phyloP scores from a whole-genome alignment of 2,888 invertebrate genomes.

The Brassicogethes aeneus region DNA sequence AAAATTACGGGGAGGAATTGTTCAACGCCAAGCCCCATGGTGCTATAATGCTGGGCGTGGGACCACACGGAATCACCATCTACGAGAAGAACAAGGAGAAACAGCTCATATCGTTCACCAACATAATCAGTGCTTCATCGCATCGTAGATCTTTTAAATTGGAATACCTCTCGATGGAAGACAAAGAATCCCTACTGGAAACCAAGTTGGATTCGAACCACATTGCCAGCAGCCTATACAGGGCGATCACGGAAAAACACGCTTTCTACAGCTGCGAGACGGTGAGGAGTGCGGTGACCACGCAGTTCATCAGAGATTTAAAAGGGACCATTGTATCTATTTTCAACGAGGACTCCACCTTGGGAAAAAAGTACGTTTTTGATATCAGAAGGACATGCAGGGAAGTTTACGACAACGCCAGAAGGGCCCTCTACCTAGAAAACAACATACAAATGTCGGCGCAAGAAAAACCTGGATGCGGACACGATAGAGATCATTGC shows the following conservation, averaged over 20 bases:
- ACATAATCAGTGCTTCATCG: slow-evolving; percentile 71
- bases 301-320: slow-evolving; percentile 81
- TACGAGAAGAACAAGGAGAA: slow-evolving; percentile 50
- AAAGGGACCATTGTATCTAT: slow-evolving; percentile 87
- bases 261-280: slow-evolving; percentile 92
- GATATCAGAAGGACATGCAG: slow-evolving; percentile 82
- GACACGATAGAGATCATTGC: slow-evolving; percentile 29
- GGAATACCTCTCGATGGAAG: slow-evolving; percentile 61
- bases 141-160: slow-evolving; percentile 66
- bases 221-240: slow-evolving; percentile 72
- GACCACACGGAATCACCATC: slow-evolving; percentile 74
- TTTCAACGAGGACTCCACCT: slow-evolving; percentile 79
- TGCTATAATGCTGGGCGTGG: slow-evolving; percentile 59
- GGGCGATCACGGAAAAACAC: slow-evolving; percentile 85
- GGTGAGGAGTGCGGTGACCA: slow-evolving; percentile 76
- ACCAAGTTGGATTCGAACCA: slow-evolving; percentile 74
- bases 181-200: slow-evolving; percentile 60
- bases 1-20: slow-evolving; percentile 76
- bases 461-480: slow-evolving; percentile 26
- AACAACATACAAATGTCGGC: slow-evolving; percentile 23
- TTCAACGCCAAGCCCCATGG: slow-evolving; percentile 58
- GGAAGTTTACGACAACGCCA: slow-evolving; percentile 82
- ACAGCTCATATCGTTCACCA: slow-evolving; percentile 71
- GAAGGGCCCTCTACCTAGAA: slow-evolving; percentile 56
- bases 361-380: slow-evolving; percentile 85